A percentile compares a stretch with the other conserved stretches of the same genome.
phyloP scores from a whole-genome alignment of 2,888 invertebrate species.

The Julus scandinavius region DNA sequence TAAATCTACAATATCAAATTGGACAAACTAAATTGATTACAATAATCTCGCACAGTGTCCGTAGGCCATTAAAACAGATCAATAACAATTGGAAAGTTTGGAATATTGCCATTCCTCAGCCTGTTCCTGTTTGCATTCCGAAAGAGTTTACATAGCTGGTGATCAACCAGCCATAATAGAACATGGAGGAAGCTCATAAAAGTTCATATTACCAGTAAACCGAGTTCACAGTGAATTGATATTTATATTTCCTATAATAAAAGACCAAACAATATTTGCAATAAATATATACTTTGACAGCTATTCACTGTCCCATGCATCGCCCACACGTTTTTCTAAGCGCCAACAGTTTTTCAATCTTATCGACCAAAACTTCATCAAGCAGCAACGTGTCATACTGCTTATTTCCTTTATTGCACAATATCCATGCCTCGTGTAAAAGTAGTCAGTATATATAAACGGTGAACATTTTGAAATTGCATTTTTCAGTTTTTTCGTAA shows the following conservation, averaged over 20 bases:
- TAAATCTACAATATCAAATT: not conserved
- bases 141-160: not conserved
- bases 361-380: not conserved
- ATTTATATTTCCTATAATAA: constrained; percentile 8
- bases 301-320: not conserved
- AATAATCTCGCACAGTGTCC: not conserved
- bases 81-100: constrained; percentile 11
- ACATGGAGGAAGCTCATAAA: constrained; percentile 20
- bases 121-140: not conserved
- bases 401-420: constrained; percentile 6
- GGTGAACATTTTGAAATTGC: too few species aligned
- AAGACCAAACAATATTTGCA: not conserved
- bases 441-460: too few species aligned
- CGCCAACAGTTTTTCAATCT: not conserved
- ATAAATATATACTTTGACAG: not conserved
- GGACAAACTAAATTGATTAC: not conserved
- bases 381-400: not conserved
- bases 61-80: not conserved
- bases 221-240: not conserved
- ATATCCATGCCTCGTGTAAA: not conserved
- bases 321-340: not conserved
- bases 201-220: not conserved
- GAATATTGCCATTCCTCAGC: constrained; percentile 14
- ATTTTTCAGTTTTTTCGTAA: too few species aligned
- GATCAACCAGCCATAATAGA: not conserved